These are phyloP conservation scores for Cantharis rufa DNA, from an alignment of 2,888 invertebrate genomes.

Conservation along the genomic window DNA sequence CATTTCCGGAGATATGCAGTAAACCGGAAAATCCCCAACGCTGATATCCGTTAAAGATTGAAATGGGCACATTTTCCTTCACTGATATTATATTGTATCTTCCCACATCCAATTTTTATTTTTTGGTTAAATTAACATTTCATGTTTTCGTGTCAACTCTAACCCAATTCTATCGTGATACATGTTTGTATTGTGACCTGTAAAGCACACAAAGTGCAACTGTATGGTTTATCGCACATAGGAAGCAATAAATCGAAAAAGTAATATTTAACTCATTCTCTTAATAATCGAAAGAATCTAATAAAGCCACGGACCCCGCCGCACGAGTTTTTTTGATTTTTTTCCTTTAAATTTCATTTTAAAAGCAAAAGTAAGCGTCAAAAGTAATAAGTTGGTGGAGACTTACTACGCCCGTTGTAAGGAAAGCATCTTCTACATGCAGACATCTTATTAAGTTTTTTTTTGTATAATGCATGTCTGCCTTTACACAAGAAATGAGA, in stretches of 20 bases:
- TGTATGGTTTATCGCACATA: neutral
- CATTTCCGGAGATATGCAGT: conserved; percentile 31
- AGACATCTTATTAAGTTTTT: conserved; percentile 27
- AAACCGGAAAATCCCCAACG: conserved; percentile 30
- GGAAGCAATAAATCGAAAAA: neutral
- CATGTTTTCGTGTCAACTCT: neutral
- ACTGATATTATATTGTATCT: conserved; percentile 10
- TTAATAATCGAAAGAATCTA: neutral
- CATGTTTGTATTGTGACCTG: neutral
- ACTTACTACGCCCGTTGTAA: neutral
- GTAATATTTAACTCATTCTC: neutral
- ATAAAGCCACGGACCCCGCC: neutral
- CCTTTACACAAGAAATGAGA: conserved; percentile 15
- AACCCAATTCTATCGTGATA: neutral
- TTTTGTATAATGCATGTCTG: conserved; percentile 4
- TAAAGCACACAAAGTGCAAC: neutral
- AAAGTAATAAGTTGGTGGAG: neutral
- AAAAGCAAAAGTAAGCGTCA: neutral
- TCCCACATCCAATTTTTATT: conserved; percentile 1
- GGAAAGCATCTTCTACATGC: conserved; percentile 6
- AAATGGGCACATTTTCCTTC: conserved; percentile 18
- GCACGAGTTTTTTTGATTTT: neutral
- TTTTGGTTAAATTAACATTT: neutral
- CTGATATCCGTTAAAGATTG: conserved; percentile 26
- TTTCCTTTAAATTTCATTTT: neutral